Base-by-base conservation (phyloP, 2,888 invertebrate genomes). In the Zygaena filipendulae region DNA sequence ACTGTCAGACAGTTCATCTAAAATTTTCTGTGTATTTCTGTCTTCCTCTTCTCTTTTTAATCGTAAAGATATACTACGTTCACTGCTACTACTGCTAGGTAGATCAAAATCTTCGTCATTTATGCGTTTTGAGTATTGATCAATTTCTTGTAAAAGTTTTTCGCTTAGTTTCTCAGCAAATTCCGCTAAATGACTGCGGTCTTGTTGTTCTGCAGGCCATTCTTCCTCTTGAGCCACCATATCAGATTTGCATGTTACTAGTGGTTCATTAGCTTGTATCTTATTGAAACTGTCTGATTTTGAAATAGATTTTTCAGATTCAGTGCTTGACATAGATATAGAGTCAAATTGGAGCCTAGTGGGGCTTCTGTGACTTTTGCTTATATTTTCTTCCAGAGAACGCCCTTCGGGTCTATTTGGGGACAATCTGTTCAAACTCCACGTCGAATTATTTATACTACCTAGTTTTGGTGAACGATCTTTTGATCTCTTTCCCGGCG, bases 161-260 rank as follows among this genome's bases (percentile, higher is more conserved):
- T 90, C 90, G 51, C 90, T 90, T n/a, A 92, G 68, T 52, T 88
- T 87, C 51, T 92, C 91, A 2, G 91, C 91, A 47, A 91, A 91
- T 47, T 91, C 90, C 2, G 87, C 87, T 36, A 91, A 72, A 52
- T 91, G 88, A 37, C 83, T 81, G 39, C 86, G 85, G 38, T 87
- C 86, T 38, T 52, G 50, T 33, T 61, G 64, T 43, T 86, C 84
- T 29, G 82, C 82, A 1, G 59, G 45, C 87, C 87, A 87, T 19
- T 74, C 80, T 26, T 81, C 80, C 43, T 77, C 74, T 40, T 72
- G 77, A 13, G 59, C 51, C 21, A 80, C 32, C 60, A 81, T 80
- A 33, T 81, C 81, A 7, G 77, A 81, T 44, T 79, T 81, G 39
- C 79, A 81, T 1, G 79, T 81, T 2, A 81, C 59, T n/a, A 81